These are phyloP conservation scores for Spea bombifrons DNA, from an alignment of 2,113 vertebrate genomes.

Conservation along the genomic window DNA sequence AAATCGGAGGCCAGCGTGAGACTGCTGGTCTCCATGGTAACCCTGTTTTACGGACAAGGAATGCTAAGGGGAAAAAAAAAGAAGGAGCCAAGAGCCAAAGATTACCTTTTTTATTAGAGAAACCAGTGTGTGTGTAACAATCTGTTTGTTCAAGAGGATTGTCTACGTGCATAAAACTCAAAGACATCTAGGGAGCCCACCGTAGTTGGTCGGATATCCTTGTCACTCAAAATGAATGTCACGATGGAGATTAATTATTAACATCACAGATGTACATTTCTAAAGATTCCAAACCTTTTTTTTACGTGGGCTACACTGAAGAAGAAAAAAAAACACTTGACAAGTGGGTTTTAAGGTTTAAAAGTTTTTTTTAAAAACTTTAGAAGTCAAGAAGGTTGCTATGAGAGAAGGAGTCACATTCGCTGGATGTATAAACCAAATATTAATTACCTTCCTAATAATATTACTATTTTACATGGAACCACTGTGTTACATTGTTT, in stretches of 20 bases:
- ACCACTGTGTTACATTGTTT: no score
- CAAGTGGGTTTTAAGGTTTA: no score
- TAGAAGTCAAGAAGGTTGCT: no score
- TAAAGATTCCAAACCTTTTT: no score
- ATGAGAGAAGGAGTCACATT: no score
- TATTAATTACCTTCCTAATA: no score
- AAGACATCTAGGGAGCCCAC: conserved; percentile 12
- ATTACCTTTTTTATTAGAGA: conserved; percentile 33
- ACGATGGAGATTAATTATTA: neutral
- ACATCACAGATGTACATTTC: neutral
- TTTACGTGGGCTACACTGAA: neutral
- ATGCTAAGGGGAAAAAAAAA: conserved; percentile 16
- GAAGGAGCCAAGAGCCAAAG: conserved; percentile 18
- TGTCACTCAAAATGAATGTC: conserved; percentile 1
- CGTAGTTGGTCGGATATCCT: neutral
- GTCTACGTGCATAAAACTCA: conserved; percentile 12
- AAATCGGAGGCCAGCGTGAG: conserved; percentile 35
- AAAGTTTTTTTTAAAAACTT: no score
- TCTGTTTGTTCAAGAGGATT: conserved; percentile 22
- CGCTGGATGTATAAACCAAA: no score
- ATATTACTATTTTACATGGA: no score
- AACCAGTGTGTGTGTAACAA: conserved; percentile 36
- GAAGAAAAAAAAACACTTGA: no score
- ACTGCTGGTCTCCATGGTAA: conserved; percentile 33
- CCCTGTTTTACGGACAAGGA: conserved; percentile 28